Evolutionary conservation across 2,888 invertebrate genomes (phyloP).

Genomic region (Eremobia ochroleuca): DNA sequence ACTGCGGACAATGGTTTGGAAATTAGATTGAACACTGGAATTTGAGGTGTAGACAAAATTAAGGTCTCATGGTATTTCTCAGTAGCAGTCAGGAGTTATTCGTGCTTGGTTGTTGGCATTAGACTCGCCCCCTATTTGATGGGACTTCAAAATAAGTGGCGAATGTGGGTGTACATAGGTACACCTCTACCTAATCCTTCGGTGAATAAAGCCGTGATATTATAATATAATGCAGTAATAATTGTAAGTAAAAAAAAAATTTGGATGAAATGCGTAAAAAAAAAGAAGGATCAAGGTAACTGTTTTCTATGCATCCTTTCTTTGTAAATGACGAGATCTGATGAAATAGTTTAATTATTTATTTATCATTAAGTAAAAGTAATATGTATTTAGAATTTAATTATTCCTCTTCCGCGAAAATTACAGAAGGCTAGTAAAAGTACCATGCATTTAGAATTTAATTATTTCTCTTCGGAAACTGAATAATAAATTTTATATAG

Average conservation of each 20-base stretch:
- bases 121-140: no score
- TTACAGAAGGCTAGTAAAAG: not conserved
- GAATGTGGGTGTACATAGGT: not conserved
- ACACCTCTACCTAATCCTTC: not conserved
- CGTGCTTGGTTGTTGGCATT: no score
- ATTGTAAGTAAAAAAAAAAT: not conserved
- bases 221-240: not conserved
- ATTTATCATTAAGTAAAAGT: not conserved
- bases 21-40: slow-evolving; percentile 13
- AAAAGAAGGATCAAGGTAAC: not conserved
- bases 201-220: not conserved
- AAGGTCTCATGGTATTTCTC: not conserved
- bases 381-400: not conserved
- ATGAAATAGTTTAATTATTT: not conserved
- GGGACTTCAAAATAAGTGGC: not conserved
- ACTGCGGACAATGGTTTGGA: not conserved
- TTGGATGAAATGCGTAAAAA: not conserved
- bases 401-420: not conserved
- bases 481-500: not conserved
- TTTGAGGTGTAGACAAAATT: slow-evolving; percentile 2
- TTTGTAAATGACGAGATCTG: not conserved
- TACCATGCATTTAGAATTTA: not conserved
- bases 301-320: not conserved
- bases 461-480: not conserved
- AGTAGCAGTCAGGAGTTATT: not conserved